Conservation (phyloP, 2,888 invertebrate genomes). For the Tanypteryx hageni region DNA sequence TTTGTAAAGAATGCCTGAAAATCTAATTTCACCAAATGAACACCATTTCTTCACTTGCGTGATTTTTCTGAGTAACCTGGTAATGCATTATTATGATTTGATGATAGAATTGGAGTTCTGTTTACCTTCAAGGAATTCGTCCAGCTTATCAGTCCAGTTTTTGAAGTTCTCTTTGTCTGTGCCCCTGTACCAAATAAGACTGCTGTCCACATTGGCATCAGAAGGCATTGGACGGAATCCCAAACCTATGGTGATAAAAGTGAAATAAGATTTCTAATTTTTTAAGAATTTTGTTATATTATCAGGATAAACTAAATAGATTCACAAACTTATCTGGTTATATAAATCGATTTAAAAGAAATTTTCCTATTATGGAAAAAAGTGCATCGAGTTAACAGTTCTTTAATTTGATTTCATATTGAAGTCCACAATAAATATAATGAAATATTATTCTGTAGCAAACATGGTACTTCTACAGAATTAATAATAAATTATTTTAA, state of each 20-base stretch:
- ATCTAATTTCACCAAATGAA: too few species aligned
- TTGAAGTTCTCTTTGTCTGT: constrained; percentile 86
- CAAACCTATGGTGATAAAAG: constrained; percentile 78
- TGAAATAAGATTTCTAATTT: not conserved
- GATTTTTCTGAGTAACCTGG: too few species aligned
- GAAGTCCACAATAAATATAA: not conserved
- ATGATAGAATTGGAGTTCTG: too few species aligned
- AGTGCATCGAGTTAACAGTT: too few species aligned
- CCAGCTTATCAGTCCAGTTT: constrained; percentile 87
- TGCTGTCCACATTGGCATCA: constrained; percentile 91
- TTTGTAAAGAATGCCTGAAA: too few species aligned
- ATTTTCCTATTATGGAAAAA: too few species aligned
- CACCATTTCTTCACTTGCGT: too few species aligned
- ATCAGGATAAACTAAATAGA: not conserved
- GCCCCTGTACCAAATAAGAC: constrained; percentile 95
- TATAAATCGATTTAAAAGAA: too few species aligned
- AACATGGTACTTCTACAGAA: too few species aligned
- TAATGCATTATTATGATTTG: too few species aligned
- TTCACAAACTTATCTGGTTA: not conserved
- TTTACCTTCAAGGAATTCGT: constrained; percentile 87
- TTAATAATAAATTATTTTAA: too few species aligned
- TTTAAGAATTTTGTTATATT: not conserved
- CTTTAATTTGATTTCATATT: not conserved
- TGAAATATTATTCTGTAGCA: not conserved
- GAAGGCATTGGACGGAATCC: constrained; percentile 97